Evolutionary conservation across 2,888 invertebrate genomes (phyloP), one percentile per base, ranked within the genome.

Genomic region (Metalampra italica): DNA sequence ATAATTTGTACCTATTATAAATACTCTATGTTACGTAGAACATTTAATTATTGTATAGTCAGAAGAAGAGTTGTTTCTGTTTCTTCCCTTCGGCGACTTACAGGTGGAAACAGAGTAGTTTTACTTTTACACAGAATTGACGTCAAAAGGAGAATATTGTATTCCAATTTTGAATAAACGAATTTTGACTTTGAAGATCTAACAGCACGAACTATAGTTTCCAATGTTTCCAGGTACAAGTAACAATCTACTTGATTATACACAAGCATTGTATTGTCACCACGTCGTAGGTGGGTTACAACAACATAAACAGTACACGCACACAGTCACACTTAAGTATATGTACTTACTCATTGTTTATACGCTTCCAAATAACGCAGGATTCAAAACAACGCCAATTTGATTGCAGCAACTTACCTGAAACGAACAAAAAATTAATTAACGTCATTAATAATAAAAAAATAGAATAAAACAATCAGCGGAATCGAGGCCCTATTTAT

Each of bases 331-430:
- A 1, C 36, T 12, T 7, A 5, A 41, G 34, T n/a, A n/a, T n/a
- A 50, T 49, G 44, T 42, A 48, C 45, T 48, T 43, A 49, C 51
- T 59, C 69, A 71, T 75, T 75, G 72, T 74, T 72, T 54, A 58
- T 60, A 62, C 59, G 58, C 59, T 53, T 53, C 57, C 56, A 66
- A 66, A 69, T 64, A 59, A 53, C 53, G 54, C 52, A 13, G 53
- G 59, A 64, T 75, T 75, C 72, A 66, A 76, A 77, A 77, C 72
- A 78, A 64, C 53, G 54, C 59, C 59, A 63, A 66, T 72, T 77
- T 72, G 68, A 74, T 72, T 72, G 69, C 62, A 60, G 55, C 64
- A 66, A 81, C 84, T 86, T 86, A 87, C 86, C 86, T 86, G 81
- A 71, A 83, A 82, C 59, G 54, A 73, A 68, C 76, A 68, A 71